Percentiles rank a stretch among this genome's conserved stretches.
phyloP scores from a whole-genome alignment of 2,888 invertebrate species.

The Anthophora plumipes region DNA sequence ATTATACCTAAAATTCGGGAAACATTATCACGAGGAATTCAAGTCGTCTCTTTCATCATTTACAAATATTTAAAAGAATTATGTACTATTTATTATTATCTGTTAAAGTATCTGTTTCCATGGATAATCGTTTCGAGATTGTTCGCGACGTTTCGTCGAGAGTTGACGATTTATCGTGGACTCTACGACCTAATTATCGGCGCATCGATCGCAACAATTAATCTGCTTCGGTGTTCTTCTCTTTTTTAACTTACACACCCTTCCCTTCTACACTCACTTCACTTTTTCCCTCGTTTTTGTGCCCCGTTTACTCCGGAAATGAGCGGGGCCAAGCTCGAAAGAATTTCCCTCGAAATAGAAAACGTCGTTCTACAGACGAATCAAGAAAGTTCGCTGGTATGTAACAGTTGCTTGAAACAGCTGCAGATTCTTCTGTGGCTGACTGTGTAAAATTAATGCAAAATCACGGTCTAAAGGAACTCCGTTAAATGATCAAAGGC shows the following conservation, averaged over 20 bases:
- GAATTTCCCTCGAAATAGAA: constrained; percentile 34
- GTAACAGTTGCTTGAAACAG: constrained; percentile 13
- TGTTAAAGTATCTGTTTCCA: constrained; percentile 12
- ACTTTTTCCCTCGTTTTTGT: constrained; percentile 13
- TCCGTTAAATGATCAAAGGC: neutral
- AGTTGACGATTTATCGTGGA: constrained; percentile 52
- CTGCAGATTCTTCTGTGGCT: neutral
- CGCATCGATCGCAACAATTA: constrained; percentile 59
- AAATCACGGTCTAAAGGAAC: neutral
- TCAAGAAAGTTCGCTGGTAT: constrained; percentile 18
- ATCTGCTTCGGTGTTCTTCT: constrained; percentile 31
- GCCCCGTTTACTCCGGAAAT: constrained; percentile 14
- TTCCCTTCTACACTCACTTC: neutral
- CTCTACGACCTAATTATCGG: constrained; percentile 64
- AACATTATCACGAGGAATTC: too few species aligned
- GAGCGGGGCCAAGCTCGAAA: constrained; percentile 20
- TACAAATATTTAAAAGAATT: too few species aligned
- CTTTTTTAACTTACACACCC: neutral
- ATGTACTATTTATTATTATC: too few species aligned
- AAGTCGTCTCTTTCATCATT: too few species aligned
- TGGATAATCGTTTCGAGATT: constrained; percentile 38
- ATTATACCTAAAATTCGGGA: too few species aligned
- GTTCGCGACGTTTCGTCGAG: constrained; percentile 29
- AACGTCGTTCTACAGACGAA: constrained; percentile 24
- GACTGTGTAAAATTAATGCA: constrained; percentile 26